These are phyloP conservation scores for Drosophila longiperda DNA, from an alignment of 2,888 invertebrate species.

Conservation along the genomic window DNA sequence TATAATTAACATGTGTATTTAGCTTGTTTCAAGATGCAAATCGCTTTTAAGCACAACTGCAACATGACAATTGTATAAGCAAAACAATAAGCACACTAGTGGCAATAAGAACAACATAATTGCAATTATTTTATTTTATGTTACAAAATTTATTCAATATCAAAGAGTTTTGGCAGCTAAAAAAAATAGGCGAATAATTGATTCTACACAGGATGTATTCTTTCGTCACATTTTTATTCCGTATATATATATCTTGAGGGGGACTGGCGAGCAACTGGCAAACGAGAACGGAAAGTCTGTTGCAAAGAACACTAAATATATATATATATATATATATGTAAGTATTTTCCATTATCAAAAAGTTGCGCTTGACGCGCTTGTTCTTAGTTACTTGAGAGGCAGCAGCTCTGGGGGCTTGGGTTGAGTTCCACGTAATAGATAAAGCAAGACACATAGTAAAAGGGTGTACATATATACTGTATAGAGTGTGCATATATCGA, in stretches of 20 bases:
- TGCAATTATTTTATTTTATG: not conserved
- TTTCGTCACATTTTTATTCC: conserved; percentile 14
- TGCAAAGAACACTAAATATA: conserved; percentile 19
- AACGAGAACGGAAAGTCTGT: conserved; percentile 31
- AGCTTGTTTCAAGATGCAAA: conserved; percentile 57
- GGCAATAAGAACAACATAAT: not conserved
- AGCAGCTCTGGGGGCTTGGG: conserved; percentile 3
- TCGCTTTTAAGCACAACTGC: conserved; percentile 20
- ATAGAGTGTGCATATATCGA: conserved; percentile 28
- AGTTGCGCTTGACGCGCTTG: conserved; percentile 42
- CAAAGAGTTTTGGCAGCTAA: not conserved
- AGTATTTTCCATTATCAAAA: conserved; percentile 46
- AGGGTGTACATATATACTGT: conserved; percentile 10
- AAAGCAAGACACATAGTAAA: conserved; percentile 35
- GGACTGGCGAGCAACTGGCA: conserved; percentile 4
- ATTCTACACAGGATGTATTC: conserved; percentile 1
- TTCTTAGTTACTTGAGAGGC: conserved; percentile 21
- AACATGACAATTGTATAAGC: conserved; percentile 4
- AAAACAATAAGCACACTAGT: not conserved
- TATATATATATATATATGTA: not conserved
- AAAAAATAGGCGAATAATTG: not conserved
- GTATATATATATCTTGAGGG: conserved; percentile 17
- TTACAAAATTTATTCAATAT: too few relatives aligned
- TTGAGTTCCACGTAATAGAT: conserved; percentile 54
- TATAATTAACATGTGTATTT: conserved; percentile 44